These are phyloP conservation scores for Odontocolon sp. DNA, from an alignment of 2,888 invertebrate species.

Conservation along the genomic window DNA sequence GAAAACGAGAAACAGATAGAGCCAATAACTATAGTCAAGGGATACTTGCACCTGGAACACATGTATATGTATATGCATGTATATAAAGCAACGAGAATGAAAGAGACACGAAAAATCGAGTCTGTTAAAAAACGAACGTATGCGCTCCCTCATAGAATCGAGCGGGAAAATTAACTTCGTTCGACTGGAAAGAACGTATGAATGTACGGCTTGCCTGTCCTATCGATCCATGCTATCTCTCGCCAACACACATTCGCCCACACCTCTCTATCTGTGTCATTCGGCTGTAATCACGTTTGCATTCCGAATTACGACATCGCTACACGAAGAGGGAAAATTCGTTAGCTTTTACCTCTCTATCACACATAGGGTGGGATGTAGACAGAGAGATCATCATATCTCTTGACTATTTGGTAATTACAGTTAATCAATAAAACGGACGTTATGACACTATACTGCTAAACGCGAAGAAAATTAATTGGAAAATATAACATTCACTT, in stretches of 20 bases:
- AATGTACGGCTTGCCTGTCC: conserved; percentile 38
- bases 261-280: conserved; percentile 50
- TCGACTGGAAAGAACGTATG: conserved; percentile 63
- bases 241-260: background rate
- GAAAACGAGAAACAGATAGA: conserved; percentile 43
- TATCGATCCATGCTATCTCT: conserved; percentile 62
- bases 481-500: too few relatives aligned
- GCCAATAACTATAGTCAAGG: conserved; percentile 27
- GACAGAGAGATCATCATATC: too few relatives aligned
- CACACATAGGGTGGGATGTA: too few relatives aligned
- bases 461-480: too few relatives aligned
- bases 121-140: conserved; percentile 19
- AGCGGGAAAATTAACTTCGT: conserved; percentile 66
- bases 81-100: background rate
- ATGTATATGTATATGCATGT: conserved; percentile 8
- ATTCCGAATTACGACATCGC: conserved; percentile 65
- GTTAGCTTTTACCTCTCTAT: too few relatives aligned
- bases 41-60: background rate
- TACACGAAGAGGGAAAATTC: conserved; percentile 61
- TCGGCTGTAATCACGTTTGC: conserved; percentile 67
- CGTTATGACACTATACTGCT: too few relatives aligned
- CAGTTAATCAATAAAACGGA: too few relatives aligned
- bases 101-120: conserved; percentile 9
- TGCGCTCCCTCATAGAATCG: conserved; percentile 6
- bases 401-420: too few relatives aligned